Evolutionary conservation across 2,888 invertebrate genomes (phyloP), one percentile per base, ranked within the genome.

Genomic region (Pomacea canaliculata): DNA sequence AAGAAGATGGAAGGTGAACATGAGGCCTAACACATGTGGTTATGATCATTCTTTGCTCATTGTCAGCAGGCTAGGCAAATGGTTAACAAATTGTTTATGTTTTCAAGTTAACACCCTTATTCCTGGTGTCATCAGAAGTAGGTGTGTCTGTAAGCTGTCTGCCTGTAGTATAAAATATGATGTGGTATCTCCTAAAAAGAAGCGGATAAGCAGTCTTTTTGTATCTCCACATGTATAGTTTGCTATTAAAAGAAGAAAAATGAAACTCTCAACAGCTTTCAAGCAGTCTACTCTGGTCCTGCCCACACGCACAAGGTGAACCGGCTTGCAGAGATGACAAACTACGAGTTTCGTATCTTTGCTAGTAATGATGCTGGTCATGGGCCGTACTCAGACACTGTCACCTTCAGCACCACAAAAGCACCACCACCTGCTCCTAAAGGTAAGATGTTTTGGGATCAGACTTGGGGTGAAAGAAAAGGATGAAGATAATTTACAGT

Each of bases 361-460:
- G 96, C 96, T 71, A 93, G 94, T 83, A 96, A 96, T 89, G 95
- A 95, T 90, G 96, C 95, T 78, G 97, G 96, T 18, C 93, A 94
- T 84, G 97, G 97, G 27, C 93, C 94, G 60, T 96, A 94, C 92
- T 95, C 96, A 9, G 93, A 93, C 78, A 92, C 94, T 73, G 93
- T 93, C 89, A 91, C 93, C 77, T 96, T 95, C 90, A 92, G 92
- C 84, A 97, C 97, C 60, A 92, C 92, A 78, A 93, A 94, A 82
- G 95, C 97, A 59, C 95, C 96, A 77, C 97, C 97, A 56, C 94
- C 95, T 75, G 93, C 94, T 79, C 93, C 96, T 69, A 95, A 95
- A 92, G 92, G 93, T 93, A 46, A 7, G 27, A 9, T 23, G 46
- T 56, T 23, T 7, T 19, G 13, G 48, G 23, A 10, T 5, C 37